A percentile compares a stretch with the other conserved stretches of the same genome.
These are phyloP conservation scores for Corythaeola cristata DNA, from an alignment of 2,113 vertebrate genomes.

Conservation along the genomic window DNA sequence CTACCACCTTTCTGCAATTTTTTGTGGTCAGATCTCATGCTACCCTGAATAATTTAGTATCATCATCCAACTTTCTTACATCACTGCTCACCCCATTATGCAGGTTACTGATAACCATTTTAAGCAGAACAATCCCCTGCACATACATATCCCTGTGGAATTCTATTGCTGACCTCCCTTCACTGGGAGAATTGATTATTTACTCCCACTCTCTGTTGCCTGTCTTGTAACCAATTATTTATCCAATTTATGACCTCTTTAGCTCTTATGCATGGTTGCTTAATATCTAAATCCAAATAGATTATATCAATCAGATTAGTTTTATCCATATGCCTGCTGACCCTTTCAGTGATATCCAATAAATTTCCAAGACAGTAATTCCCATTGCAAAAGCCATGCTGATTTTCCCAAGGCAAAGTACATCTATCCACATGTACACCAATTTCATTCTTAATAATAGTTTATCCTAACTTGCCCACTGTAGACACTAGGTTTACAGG, in stretches of 20 bases:
- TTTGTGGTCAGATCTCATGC: background rate
- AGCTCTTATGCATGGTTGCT: background rate
- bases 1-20: background rate
- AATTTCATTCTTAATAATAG: background rate
- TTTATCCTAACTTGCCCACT: background rate
- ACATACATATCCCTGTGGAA: background rate
- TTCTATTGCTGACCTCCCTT: background rate
- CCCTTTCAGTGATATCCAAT: background rate
- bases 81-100: background rate
- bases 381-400: background rate
- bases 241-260: background rate
- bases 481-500: background rate
- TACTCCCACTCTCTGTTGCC: background rate
- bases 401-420: background rate
- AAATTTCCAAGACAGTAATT: background rate
- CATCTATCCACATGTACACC: background rate
- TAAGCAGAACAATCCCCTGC: background rate
- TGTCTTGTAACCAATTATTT: constrained; percentile 5
- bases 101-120: background rate
- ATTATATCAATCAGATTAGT: background rate
- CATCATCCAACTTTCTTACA: background rate
- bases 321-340: background rate
- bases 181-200: background rate
- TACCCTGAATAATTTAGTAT: constrained; percentile 6
- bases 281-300: constrained; percentile 9